phyloP scores from a whole-genome alignment of 2,888 invertebrate genomes.

The Frankliniella intonsa region DNA sequence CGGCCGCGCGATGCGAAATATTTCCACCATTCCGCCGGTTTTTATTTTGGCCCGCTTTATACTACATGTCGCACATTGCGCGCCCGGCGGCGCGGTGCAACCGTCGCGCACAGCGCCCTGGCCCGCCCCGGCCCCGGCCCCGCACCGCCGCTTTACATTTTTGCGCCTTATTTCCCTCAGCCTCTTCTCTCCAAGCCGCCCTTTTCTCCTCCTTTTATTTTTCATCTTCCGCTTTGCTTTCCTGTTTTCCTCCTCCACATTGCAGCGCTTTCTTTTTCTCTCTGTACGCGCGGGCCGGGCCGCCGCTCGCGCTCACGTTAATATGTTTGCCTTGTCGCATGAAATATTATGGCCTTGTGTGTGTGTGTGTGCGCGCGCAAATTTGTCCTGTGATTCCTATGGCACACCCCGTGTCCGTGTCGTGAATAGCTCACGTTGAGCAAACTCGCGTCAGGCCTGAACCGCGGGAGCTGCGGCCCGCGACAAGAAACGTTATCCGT shows the following conservation, averaged over 20 bases:
- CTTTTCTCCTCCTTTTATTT: background rate
- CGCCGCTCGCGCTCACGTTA: background rate
- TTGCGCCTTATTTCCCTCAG: background rate
- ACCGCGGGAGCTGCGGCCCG: background rate
- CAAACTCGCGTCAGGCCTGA: too few relatives aligned
- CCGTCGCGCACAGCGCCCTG: background rate
- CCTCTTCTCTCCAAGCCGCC: background rate
- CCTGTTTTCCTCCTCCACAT: background rate
- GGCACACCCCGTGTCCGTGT: background rate
- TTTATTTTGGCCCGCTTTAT: conserved; percentile 9
- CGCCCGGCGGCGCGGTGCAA: background rate
- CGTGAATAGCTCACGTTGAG: too few relatives aligned
- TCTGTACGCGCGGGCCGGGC: background rate
- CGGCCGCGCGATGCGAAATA: background rate
- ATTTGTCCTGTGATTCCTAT: background rate
- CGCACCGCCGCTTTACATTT: background rate
- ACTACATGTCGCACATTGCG: conserved; percentile 4
- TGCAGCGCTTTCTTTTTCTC: background rate
- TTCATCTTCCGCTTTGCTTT: conserved; percentile 10
- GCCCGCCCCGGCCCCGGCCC: background rate
- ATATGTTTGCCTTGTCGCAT: conserved; percentile 19
- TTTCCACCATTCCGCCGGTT: background rate
- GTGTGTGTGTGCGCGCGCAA: background rate
- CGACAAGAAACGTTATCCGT: background rate
- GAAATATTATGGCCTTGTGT: conserved; percentile 4